Evolutionary conservation across 1,140 invertebrate genomes (phyloP).

Genomic region (Magallana gigas): DNA sequence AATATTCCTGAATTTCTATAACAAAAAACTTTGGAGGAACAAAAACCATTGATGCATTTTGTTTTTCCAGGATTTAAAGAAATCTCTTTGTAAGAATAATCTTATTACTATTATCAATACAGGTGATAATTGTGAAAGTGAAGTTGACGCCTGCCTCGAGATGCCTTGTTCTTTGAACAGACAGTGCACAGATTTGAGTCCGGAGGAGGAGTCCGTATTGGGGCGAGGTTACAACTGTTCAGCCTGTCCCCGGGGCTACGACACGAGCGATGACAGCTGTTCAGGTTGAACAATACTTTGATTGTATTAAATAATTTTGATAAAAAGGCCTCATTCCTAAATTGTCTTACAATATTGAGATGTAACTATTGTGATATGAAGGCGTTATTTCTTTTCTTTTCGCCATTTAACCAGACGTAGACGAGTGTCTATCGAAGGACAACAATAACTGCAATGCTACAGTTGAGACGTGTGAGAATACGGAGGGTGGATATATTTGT

Average conservation of each 20-base stretch:
- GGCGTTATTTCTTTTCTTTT: too few relatives aligned
- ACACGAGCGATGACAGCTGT: background rate
- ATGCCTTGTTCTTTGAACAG: slow-evolving; percentile 7
- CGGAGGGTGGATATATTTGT: slow-evolving; percentile 46
- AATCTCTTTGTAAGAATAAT: too few relatives aligned
- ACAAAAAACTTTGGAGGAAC: too few relatives aligned
- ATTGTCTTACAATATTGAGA: too few relatives aligned
- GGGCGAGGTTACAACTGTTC: background rate
- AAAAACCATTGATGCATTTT: too few relatives aligned
- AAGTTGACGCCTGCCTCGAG: slow-evolving; percentile 45
- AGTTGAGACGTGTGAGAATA: slow-evolving; percentile 32
- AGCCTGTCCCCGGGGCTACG: background rate
- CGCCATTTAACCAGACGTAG: too few relatives aligned
- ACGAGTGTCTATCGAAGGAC: background rate
- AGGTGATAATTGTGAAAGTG: slow-evolving; percentile 51
- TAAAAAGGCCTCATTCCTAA: too few relatives aligned
- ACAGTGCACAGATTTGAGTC: slow-evolving; percentile 40
- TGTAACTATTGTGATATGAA: too few relatives aligned
- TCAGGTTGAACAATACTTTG: background rate
- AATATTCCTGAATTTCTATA: too few relatives aligned
- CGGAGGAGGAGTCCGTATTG: background rate
- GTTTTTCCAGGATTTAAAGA: too few relatives aligned
- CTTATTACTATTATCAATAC: too few relatives aligned
- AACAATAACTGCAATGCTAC: background rate
- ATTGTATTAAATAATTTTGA: background rate